Base-by-base conservation (phyloP, 2,113 vertebrate genomes). In the Gallinago media region DNA sequence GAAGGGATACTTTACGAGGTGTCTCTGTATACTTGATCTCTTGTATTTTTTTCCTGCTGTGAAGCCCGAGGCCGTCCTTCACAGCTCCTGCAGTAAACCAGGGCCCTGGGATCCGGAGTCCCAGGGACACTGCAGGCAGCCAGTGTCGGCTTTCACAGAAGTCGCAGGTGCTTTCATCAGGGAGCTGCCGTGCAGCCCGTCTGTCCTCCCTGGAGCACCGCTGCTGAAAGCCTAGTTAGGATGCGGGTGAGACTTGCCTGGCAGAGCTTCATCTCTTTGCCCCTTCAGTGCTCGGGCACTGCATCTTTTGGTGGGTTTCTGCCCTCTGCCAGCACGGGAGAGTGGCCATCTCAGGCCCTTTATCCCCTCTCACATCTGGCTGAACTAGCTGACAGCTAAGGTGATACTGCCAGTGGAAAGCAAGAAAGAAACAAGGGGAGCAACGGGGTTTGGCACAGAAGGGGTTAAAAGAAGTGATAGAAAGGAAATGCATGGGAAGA, bases 1-100 rank as follows among this genome's bases (percentile, higher is more conserved):
- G 94, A 96, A 90, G 76, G 72, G 85, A 67, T 92, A 86, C 72
- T 94, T 96, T 96, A 97, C 89, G 93, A 97, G 96, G 92, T 97
- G 96, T 50, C 85, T 94, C 88, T 86, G 88, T 80, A 88, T 32
- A 92, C 90, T 90, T 96, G 94, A 95, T 93, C 82, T 75, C 82
- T 93, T 80, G 59, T 94, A 92, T 88, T 96, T 96, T 77, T 93
- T 83, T 80, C 59, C 42, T 86, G 90, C 85, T 93, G 85, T 50
- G 89, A 70, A 93, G 92, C 92, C 95, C 1, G 71, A 94, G 94
- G 94, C 90, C 3, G 11, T 96, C 94, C 88, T 94, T 96, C 88
- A 83, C 92, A 80, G 83, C 88, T 95, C 85, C 55, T 59, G 85
- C 75, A 95, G 85, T 94, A 95, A 96, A 95, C 46, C 66, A 49